Base-by-base conservation (phyloP, 2,113 vertebrate species). In the Pagrus major region DNA sequence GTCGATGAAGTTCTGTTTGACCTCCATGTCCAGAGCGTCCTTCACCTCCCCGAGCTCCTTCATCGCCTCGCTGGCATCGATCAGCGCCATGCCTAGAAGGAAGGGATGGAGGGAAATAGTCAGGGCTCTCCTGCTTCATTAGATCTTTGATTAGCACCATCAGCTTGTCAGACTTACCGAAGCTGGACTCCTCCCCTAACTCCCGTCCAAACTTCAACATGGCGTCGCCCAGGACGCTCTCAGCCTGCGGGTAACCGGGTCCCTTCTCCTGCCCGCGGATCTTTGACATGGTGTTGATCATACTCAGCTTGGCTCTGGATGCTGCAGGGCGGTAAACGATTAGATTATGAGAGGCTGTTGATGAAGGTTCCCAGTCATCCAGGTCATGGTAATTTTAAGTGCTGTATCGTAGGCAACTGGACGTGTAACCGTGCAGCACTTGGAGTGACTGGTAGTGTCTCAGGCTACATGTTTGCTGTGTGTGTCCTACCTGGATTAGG, bases 281-380 rank as follows among this genome's bases (percentile, higher is more conserved):
- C 95, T 99, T 99, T 9, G 98, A 99, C 98, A 99, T 98, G 65
- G 98, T 99, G 94, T 97, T 99, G 91, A 98, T 98, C 97, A 99
- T 98, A 71, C 95, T 99, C 84, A 99, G 96, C 92, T 96, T 97
- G 70, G 98, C 97, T 93, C 98, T 96, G 91, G 97, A 98, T 33
- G 98, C 98, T 98, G 89, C 11, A 1, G 52, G 31, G 39, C 10
- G 0, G 23, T 20, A 52, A 11, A 23, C 3, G 12, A 47, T 25
- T 1, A 21, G 2, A 15, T 6, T 1, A 6, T 3, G 16, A 63
- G 18, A n/a, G n/a, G n/a, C n/a, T n/a, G n/a, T n/a, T n/a, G n/a
- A n/a, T n/a, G n/a, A n/a, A n/a, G n/a, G n/a, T n/a, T n/a, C n/a
- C n/a, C n/a, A n/a, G n/a, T n/a, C n/a, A n/a, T n/a, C n/a, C n/a